Conservation (phyloP, 64 coral and sea anemone species). For the Pocillopora damicornis region DNA sequence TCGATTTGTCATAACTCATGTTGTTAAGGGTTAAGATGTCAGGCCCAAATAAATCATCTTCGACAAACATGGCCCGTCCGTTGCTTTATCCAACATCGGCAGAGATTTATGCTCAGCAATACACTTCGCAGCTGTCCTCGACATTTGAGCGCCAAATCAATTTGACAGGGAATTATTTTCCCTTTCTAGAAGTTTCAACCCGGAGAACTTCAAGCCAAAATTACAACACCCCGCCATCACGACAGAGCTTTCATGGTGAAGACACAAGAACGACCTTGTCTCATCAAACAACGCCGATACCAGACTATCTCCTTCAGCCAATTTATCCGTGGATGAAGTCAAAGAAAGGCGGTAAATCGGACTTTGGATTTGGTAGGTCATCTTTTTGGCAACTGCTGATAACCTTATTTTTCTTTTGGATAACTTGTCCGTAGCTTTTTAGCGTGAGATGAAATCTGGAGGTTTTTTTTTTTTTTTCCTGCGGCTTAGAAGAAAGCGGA, state of each 20-base stretch:
- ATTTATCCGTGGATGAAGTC: slow-evolving; percentile 97
- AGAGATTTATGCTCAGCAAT: slow-evolving; percentile 37
- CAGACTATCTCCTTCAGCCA: slow-evolving; percentile 82
- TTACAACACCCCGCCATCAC: slow-evolving; percentile 3
- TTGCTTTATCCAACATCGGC: slow-evolving; percentile 16
- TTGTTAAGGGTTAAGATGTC: slow-evolving; percentile 52
- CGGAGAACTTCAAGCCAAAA: slow-evolving; percentile 11
- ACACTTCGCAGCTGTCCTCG: slow-evolving; percentile 38
- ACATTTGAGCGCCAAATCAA: slow-evolving; percentile 32
- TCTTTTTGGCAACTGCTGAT: background rate
- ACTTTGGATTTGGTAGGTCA: slow-evolving; percentile 36
- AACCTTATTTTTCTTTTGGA: slow-evolving; percentile 40
- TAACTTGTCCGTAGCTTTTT: slow-evolving; percentile 50
- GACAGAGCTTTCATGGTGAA: background rate
- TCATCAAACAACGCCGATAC: slow-evolving; percentile 50
- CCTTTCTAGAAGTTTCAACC: slow-evolving; percentile 29
- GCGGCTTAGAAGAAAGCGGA: background rate
- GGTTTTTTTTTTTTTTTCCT: slow-evolving; percentile 4
- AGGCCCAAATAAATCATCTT: slow-evolving; percentile 46
- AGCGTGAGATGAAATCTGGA: slow-evolving; percentile 20
- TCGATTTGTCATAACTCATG: slow-evolving; percentile 48
- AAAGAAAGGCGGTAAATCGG: slow-evolving; percentile 74
- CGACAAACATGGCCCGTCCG: slow-evolving; percentile 47
- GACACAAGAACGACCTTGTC: background rate
- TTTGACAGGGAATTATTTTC: slow-evolving; percentile 51